These are phyloP conservation scores for Coregonus sp. DNA, from an alignment of 2,797 vertebrate species.

Conservation along the genomic window DNA sequence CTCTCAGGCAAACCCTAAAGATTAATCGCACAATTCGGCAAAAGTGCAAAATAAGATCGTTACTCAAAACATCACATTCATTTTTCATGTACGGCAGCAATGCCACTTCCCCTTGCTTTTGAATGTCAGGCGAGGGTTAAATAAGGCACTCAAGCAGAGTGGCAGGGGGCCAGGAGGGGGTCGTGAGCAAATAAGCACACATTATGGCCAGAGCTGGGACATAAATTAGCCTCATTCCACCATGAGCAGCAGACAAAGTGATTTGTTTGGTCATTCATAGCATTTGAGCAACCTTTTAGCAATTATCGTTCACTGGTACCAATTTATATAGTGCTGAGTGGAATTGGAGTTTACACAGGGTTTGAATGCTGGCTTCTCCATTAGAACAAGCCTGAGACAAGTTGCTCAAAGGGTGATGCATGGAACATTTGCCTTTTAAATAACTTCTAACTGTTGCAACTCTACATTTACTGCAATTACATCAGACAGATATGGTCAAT, in stretches of 20 bases:
- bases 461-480: slow-evolving; percentile 46
- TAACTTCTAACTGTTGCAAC: slow-evolving; percentile 48
- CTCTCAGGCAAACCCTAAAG: slow-evolving; percentile 28
- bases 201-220: slow-evolving; percentile 23
- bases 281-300: slow-evolving; percentile 37
- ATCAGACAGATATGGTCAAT: slow-evolving; percentile 43
- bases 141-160: background rate
- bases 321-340: slow-evolving; percentile 49
- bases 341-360: slow-evolving; percentile 27
- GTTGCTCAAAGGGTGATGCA: slow-evolving; percentile 48
- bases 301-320: slow-evolving; percentile 41
- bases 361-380: slow-evolving; percentile 38
- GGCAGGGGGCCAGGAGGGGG: background rate
- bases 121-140: slow-evolving; percentile 18
- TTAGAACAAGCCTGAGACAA: slow-evolving; percentile 40
- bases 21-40: slow-evolving; percentile 54
- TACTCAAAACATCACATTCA: slow-evolving; percentile 48
- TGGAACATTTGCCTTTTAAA: slow-evolving; percentile 48
- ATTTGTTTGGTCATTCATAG: slow-evolving; percentile 36
- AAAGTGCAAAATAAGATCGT: slow-evolving; percentile 57
- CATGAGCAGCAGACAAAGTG: slow-evolving; percentile 28
- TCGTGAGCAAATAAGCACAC: slow-evolving; percentile 12
- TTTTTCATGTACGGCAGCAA: slow-evolving; percentile 43
- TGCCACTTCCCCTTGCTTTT: slow-evolving; percentile 20
- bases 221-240: slow-evolving; percentile 38